A percentile compares a stretch with the other conserved stretches of the same genome.
Conservation (phyloP, 2,888 invertebrate species). For the Anagyrus pseudococci region DNA sequence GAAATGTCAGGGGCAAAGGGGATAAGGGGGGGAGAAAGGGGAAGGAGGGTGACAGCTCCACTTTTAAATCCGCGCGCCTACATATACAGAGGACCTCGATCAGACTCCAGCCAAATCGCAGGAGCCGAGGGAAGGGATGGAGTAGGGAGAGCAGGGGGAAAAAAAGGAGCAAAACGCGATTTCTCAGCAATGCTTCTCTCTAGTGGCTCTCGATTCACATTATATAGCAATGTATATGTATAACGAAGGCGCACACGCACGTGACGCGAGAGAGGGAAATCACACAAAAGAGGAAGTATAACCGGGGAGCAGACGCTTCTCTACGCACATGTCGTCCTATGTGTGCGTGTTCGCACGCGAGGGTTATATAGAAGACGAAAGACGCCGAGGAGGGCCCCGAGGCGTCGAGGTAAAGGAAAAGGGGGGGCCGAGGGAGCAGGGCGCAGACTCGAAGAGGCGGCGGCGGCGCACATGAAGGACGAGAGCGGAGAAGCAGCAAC, state of each 20-base stretch:
- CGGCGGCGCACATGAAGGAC: conserved; percentile 20
- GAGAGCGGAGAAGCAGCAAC: conserved; percentile 19
- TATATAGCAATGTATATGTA: no score
- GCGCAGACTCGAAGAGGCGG: conserved; percentile 13
- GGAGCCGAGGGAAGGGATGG: not conserved
- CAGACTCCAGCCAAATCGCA: not conserved
- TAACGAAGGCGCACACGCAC: no score
- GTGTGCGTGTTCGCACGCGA: conserved; percentile 19
- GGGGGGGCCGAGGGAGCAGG: no score
- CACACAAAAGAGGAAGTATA: conserved; percentile 31
- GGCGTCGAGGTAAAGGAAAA: no score
- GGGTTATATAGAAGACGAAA: conserved; percentile 35
- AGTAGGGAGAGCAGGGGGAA: not conserved
- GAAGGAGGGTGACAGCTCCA: no score
- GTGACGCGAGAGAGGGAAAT: conserved; percentile 29
- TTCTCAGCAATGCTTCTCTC: no score
- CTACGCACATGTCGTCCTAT: conserved; percentile 10
- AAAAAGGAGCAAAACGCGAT: conserved; percentile 1
- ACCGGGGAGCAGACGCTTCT: not conserved
- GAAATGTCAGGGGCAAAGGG: no score
- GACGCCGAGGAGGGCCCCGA: conserved; percentile 14
- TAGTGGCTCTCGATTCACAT: conserved; percentile 9
- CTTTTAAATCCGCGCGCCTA: no score
- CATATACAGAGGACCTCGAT: no score
- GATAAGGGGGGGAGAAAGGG: no score